Base-by-base conservation (phyloP, 2,797 vertebrate genomes). In the Accipiter minullus region DNA sequence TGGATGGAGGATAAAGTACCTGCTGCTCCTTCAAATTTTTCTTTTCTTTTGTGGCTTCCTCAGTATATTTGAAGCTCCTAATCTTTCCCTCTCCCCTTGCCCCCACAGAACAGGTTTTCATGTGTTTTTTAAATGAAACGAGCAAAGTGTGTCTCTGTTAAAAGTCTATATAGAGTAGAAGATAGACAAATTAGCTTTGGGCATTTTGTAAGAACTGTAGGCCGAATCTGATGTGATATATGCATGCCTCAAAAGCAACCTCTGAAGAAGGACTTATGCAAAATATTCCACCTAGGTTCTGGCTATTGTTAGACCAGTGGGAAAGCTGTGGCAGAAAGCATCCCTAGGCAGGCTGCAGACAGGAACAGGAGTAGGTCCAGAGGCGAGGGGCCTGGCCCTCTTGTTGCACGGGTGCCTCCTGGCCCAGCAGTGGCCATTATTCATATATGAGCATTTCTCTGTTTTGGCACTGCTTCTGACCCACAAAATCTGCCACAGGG, bases 321-420 rank as follows among this genome's bases (percentile, higher is more conserved):
- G 66, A 79, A 69, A 60, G 45, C 50, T 29, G 48, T 19, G 42
- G 53, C 73, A 72, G 62, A n/a, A 59, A 45, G 31, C 1, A 3
- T 40, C 56, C 36, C 45, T 31, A 20, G 66, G 56, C 87, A 63
- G 53, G 58, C 45, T 74, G 40, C 16, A 58, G 86, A 6, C 26
- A 56, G 82, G 50, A 47, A 22, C 3, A 15, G 29, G 32, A 83
- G 59, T 38, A 47, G 86, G 47, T 27, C 68, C 21, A 19, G 86
- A 48, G 60, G n/a, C 4, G 2, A 72, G 34, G 38, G 36, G 9
- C 29, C 23, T 56, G 52, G n/a, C 18, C 8, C 34, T 40, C 29
- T 68, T 1, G 0, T 12, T 55, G 34, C 55, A 18, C 0, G 6
- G 38, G 12, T 84, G 44, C 23, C 67, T 64, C 27, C 42, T 83